A percentile compares a stretch with the other conserved stretches of the same genome.
These are phyloP conservation scores for Ophonus ardosiacus DNA, from an alignment of 2,888 invertebrate species.

Conservation along the genomic window DNA sequence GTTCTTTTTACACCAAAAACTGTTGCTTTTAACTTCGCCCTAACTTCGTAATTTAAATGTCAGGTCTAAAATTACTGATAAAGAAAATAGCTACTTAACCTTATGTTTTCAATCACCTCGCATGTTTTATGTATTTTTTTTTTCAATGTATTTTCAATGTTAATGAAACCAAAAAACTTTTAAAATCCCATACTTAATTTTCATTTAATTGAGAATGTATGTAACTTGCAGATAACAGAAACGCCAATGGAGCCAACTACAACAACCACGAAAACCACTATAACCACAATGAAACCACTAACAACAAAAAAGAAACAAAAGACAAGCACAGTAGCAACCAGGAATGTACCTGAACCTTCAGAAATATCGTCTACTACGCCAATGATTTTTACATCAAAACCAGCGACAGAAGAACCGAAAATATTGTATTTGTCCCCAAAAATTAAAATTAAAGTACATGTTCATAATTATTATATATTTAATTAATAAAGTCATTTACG, in stretches of 20 bases:
- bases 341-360: background rate
- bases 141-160: no score
- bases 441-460: constrained; percentile 50
- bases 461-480: constrained; percentile 44
- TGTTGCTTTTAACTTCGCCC: no score
- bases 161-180: background rate
- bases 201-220: background rate
- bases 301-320: background rate
- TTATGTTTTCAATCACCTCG: no score
- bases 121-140: no score
- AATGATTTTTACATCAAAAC: background rate
- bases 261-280: background rate
- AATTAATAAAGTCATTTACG: background rate
- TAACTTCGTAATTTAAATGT: no score
- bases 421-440: constrained; percentile 43
- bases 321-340: background rate
- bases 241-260: background rate
- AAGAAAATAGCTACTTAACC: no score
- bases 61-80: no score
- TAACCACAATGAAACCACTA: background rate
- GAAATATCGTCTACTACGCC: background rate
- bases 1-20: no score
- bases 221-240: background rate
- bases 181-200: background rate
- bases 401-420: background rate